phyloP scores from a whole-genome alignment of 2,888 invertebrate species.

The Tiliacea citrago region DNA sequence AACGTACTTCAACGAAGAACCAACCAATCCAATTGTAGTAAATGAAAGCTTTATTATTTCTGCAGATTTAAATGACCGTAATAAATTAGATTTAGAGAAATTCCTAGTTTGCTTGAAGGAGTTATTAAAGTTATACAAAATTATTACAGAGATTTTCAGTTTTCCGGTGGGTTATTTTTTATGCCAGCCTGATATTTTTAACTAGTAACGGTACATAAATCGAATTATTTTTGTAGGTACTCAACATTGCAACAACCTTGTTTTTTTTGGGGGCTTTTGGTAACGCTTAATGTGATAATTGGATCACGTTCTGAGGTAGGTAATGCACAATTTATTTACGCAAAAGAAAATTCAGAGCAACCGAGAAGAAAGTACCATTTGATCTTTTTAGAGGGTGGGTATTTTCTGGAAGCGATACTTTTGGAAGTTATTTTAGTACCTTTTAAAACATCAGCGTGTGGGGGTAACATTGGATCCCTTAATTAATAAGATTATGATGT shows the following conservation, averaged over 20 bases:
- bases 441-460: too few relatives aligned
- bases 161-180: constrained; percentile 62
- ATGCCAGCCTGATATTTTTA: background rate
- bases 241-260: constrained; percentile 63
- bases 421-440: background rate
- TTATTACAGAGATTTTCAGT: constrained; percentile 64
- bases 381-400: background rate
- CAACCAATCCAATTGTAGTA: background rate
- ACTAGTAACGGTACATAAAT: background rate
- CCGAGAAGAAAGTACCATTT: background rate
- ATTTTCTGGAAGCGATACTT: background rate
- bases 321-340: constrained; percentile 1
- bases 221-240: constrained; percentile 64
- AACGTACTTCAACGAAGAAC: background rate
- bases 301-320: constrained; percentile 66
- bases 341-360: background rate
- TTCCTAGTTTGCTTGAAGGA: constrained; percentile 64
- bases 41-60: constrained; percentile 35
- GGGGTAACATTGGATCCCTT: too few relatives aligned
- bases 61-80: constrained; percentile 20
- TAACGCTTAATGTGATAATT: constrained; percentile 64
- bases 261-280: constrained; percentile 69
- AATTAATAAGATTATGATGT: background rate
- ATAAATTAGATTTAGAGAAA: constrained; percentile 36
- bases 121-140: constrained; percentile 66